Evolutionary conservation across 1,140 invertebrate species (phyloP), one percentile per base, ranked within the genome.

Genomic region (Agraylea sexmaculata): DNA sequence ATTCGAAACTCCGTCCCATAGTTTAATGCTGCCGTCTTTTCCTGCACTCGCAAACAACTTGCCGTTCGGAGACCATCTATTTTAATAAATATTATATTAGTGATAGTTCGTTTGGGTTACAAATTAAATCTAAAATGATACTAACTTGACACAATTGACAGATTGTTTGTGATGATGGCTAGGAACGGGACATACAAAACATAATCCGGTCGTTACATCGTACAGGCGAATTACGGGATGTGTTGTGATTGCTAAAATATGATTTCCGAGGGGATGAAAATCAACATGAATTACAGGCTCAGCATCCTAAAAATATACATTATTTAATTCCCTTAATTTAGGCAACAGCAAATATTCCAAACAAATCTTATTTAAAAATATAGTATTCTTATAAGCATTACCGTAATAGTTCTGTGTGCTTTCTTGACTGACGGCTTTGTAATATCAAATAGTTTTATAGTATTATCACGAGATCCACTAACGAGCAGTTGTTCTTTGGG

Each of bases 361-460:
- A 27, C 23, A 17, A 42, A 42, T 42, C 45, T 21, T 40, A 30
- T 31, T 38, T 4, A 36, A 38, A 19, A 25, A 18, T n/a, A 32
- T 42, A 38, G 7, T 45, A 22, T 38, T 23, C 43, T 21, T 30
- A 29, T 44, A 20, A 20, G 22, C 54, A 64, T 63, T 54, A 77
- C 75, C 18, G 78, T 90, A 21, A 96, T 88, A 32, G 87, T 92
- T 56, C 91, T 89, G 62, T 87, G 93, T 0, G 94, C 93, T 59
- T 97, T 94, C 61, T 98, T 98, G 0, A 95, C 92, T 2, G 92
- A 94, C 0, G 93, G 87, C 68, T 98, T 98, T 15, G 90, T 92
- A 52, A 88, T 99, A 58, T 99, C 95, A 64, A 98, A 99, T 13
- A 99, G 70, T 59, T 97, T 93, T 17, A 99, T 79, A 4, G 87